Base-by-base conservation (phyloP, 1,140 invertebrate genomes). In the Centruroides vittatus region DNA sequence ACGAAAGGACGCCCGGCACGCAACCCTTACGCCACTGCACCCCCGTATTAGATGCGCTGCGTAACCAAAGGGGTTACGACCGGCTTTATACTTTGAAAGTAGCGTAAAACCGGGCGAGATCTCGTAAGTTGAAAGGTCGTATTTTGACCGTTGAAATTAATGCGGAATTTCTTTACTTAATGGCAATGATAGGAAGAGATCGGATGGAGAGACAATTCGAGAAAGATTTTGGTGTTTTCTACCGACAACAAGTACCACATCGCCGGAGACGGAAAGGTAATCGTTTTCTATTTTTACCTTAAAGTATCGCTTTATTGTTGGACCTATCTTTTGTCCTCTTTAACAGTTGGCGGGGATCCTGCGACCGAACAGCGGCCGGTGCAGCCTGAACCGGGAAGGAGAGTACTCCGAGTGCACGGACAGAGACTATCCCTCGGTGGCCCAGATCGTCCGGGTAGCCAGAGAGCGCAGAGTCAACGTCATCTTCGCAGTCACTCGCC, bases 381-480 rank as follows among this genome's bases (percentile, higher is more conserved):
- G 93, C 72, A 91, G 97, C 74, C 75, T 89, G 65, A 76, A 84
- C 61, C 66, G 63, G 9, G 62, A 80, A 48, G 72, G 63, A 4
- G 72, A 79, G 9, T 95, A 96, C 72, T 90, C 87, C 1, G 75
- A 82, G 67, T 82, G 79, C 47, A 75, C 75, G 9, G 68, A 75
- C 0, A 88, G 94, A 75, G 95, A 99, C 75, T 99, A 99, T 76
- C 96, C 96, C 3, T 97, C 93, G 57, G 89, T 99, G 59, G 93
- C 93, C 52, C 74, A 79, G 66, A 72, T 81, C 34, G 74, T 77
- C 47, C 69, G 87, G 85, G 91, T 91, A 76, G 88, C 95, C 34
- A 90, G 89, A 69, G 83, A 97, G 70, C 89, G 94, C 70, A 86
- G 90, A 34, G 91, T 98, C 62, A 96, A 96, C 72, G 81, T 99